phyloP scores from a whole-genome alignment of 1,140 invertebrate species.

The Brachionus koreanus region DNA sequence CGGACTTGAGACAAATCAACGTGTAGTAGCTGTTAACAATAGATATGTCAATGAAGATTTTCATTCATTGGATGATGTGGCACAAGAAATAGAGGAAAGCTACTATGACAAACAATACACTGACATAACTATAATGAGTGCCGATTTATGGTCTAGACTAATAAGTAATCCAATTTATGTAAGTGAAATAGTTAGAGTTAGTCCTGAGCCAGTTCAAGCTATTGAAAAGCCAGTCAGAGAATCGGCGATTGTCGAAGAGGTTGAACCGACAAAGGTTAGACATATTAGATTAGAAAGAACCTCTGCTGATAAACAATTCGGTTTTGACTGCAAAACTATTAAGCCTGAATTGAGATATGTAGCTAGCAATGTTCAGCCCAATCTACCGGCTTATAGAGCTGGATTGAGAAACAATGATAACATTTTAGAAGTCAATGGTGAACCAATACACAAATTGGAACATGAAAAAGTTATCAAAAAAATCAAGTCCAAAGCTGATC shows the following conservation, averaged over 20 bases:
- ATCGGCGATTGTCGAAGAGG: background rate
- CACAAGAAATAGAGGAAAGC: slow-evolving; percentile 26
- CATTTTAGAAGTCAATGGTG: slow-evolving; percentile 40
- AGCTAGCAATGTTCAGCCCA: slow-evolving; percentile 17
- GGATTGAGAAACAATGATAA: slow-evolving; percentile 20
- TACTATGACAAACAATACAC: slow-evolving; percentile 11
- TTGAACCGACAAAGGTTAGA: background rate
- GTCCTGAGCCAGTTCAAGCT: background rate
- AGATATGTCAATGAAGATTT: slow-evolving; percentile 31
- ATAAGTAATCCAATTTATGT: background rate
- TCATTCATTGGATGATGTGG: slow-evolving; percentile 16
- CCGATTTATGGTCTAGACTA: background rate
- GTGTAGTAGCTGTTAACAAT: slow-evolving; percentile 30
- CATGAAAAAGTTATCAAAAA: slow-evolving; percentile 34
- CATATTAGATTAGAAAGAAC: background rate
- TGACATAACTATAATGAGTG: slow-evolving; percentile 4
- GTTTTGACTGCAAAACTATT: slow-evolving; percentile 42
- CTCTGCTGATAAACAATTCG: background rate
- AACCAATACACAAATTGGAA: slow-evolving; percentile 3
- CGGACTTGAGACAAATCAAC: background rate
- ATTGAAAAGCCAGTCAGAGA: background rate
- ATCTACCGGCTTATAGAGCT: slow-evolving; percentile 10
- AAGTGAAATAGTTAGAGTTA: background rate
- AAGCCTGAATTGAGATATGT: slow-evolving; percentile 18
- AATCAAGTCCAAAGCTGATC: background rate